Base-by-base conservation (phyloP, 2,888 invertebrate genomes). In the Halictus ligatus region DNA sequence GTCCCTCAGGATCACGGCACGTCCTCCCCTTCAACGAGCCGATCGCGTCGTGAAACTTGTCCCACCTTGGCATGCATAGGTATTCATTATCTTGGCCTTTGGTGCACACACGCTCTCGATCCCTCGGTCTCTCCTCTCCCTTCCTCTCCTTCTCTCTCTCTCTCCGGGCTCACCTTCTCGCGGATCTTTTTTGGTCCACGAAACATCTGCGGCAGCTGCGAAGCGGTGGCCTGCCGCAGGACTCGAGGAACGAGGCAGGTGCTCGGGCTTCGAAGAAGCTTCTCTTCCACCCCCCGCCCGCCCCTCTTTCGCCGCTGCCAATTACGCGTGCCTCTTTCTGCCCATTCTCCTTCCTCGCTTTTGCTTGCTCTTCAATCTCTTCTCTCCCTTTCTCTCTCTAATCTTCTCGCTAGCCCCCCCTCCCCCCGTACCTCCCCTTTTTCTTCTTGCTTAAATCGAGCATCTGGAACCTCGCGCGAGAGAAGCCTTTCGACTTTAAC, bases 131-230 rank as follows among this genome's bases (percentile, higher is more conserved):
- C 79, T 18, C 25, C 10, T 46, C 67, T 10, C 21, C 46, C 46
- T 25, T 25, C 15, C 21, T 21, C 46, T 12, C 1, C 21, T 0
- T 58, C n/a, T 15, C 72, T 46, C 82, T 83, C 90, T 75, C 25
- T 64, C 64, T 15, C 69, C 21, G 18, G 21, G 71, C 83, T 43
- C 40, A 43, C 43, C 64, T 64, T 71, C 71, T 71, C 43, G 84
- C 73, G 75, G 91, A 92, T 91, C 91, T 90, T 92, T 92, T 91
- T 92, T 92, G 91, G 91, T 92, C 91, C 92, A 91, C 81, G 90
- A 87, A 94, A 94, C 94, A 95, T 94, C 95, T 94, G 94, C 95
- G 94, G 94, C 95, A 95, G 95, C 95, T 95, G 94, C 93, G 89
- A 92, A 89, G 91, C 93, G 89, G 89, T 90, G 89, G 90, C 85